These are phyloP conservation scores for Zosterops pallidus DNA, from an alignment of 2,113 vertebrate species.

Conservation along the genomic window DNA sequence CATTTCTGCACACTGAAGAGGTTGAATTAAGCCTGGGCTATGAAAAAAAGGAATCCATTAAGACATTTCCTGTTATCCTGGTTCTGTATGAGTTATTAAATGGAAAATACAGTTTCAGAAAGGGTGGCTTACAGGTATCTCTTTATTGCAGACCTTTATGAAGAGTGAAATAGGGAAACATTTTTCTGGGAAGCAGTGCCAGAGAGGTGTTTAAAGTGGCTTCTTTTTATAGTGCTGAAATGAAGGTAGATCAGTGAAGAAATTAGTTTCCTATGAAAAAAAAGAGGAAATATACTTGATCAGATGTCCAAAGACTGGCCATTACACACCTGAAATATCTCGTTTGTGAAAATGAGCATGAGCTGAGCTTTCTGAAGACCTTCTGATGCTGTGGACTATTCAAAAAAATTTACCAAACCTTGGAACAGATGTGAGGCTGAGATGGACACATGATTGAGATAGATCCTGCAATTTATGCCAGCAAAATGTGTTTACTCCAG, in stretches of 20 bases:
- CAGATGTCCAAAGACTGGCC: neutral
- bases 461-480: neutral
- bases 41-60: neutral
- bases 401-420: neutral
- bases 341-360: neutral
- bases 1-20: neutral
- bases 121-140: neutral
- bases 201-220: neutral
- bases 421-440: neutral
- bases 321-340: neutral
- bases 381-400: neutral
- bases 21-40: neutral
- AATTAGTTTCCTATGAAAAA: neutral
- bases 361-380: neutral
- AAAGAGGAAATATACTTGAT: neutral
- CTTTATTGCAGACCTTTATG: neutral
- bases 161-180: neutral
- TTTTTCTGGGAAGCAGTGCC: neutral
- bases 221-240: neutral
- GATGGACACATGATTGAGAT: fast-evolving
- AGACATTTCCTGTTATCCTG: neutral
- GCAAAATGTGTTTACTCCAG: neutral
- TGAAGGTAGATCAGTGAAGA: neutral
- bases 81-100: neutral
- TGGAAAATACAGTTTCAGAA: neutral